Evolutionary conservation across 2,113 vertebrate genomes (phyloP), one percentile per base, ranked within the genome.

Genomic region (Coracopsis vasa): DNA sequence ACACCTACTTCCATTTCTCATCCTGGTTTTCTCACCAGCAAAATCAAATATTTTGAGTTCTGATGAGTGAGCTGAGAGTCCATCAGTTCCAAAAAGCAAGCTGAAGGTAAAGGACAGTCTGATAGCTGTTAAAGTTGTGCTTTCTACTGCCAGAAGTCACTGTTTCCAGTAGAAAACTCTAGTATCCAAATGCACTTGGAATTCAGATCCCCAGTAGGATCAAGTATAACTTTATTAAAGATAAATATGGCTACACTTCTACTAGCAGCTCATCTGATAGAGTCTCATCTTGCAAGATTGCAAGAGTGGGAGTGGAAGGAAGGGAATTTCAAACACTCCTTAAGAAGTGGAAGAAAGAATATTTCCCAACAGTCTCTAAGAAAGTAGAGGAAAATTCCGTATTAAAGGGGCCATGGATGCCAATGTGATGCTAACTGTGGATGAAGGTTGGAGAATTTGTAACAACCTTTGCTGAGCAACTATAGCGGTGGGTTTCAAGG

Each of bases 291-390:
- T 79, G 50, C 13, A 78, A 84, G 60, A 79, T 0, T 58, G 60
- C 25, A 64, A 51, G 44, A 80, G 5, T 44, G 3, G 5, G 2
- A 64, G 21, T 64, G 29, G 24, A 80, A 92, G n/a, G 8, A 66
- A 79, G 4, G 3, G 24, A 62, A 37, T 85, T 80, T 92, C 15
- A 24, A 25, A 3, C 0, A 0, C 3, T 80, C 5, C 42, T 69
- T 80, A 56, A 74, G 20, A 81, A 29, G 5, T 3, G 56, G 6
- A 67, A 33, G 15, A 81, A 80, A 94, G 21, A 35, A 4, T 0
- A 0, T 86, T 79, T 82, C 88, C 15, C 20, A 25, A 2, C 0
- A 0, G 3, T 73, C 6, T 35, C 61, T 80, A 61, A 74, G 20
- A 87, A 84, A 29, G 5, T 3, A 62, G 6, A 72, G 33, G 15